phyloP scores from a whole-genome alignment of 2,113 vertebrate species.

The Sapajus apella region DNA sequence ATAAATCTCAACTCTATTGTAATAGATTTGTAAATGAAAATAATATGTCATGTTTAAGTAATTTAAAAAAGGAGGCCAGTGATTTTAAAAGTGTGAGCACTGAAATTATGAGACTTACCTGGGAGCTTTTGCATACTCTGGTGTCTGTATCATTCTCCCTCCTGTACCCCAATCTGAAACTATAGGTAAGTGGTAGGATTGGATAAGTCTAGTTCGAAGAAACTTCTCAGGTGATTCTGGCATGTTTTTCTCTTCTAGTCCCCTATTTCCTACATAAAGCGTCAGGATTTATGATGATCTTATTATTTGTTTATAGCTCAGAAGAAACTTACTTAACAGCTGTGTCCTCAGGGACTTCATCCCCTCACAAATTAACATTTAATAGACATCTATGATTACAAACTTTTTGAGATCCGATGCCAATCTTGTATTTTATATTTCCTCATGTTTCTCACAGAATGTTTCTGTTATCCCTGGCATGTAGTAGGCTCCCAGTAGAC shows the following conservation, averaged over 20 bases:
- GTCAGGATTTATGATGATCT: not conserved
- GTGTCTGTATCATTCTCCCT: not conserved
- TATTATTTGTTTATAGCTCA: not conserved
- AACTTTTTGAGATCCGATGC: not conserved
- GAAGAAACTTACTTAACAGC: slow-evolving; percentile 1
- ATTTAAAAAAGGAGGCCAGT: not conserved
- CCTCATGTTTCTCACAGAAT: not conserved
- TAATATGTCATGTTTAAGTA: not conserved
- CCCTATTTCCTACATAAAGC: not conserved
- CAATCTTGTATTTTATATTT: not conserved
- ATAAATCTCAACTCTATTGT: not conserved
- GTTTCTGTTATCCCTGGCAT: not conserved
- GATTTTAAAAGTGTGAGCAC: not conserved
- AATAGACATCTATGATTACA: not conserved
- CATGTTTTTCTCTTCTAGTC: not conserved
- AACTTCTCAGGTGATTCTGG: not conserved
- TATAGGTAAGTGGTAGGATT: too few species aligned
- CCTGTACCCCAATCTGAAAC: too few species aligned
- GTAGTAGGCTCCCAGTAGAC: not conserved
- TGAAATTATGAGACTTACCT: not conserved
- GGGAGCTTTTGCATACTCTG: not conserved
- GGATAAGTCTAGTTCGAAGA: not conserved
- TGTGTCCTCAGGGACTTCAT: not conserved
- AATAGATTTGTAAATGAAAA: not conserved
- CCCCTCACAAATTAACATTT: not conserved